A percentile compares a stretch with the other conserved stretches of the same genome.
Conservation (phyloP, 2,113 vertebrate species). For the Xyrauchen texanus region DNA sequence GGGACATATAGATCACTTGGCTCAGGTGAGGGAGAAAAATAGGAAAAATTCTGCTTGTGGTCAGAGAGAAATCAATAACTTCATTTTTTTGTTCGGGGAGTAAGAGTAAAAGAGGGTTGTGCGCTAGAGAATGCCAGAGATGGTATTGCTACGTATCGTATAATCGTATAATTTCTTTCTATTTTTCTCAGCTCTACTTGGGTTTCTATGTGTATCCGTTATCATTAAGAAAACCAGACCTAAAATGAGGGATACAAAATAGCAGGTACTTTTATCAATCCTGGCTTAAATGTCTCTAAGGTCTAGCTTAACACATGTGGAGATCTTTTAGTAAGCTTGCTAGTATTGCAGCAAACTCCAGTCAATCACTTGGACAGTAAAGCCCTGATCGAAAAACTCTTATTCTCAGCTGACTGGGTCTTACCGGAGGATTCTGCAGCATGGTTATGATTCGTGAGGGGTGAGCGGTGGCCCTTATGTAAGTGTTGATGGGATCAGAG, state of each 20-base stretch:
- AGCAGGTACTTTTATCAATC: constrained; percentile 26
- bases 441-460: constrained; percentile 25
- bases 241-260: constrained; percentile 33
- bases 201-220: background rate
- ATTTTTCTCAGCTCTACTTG: background rate
- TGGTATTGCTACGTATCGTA: background rate
- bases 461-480: constrained; percentile 27
- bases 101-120: background rate
- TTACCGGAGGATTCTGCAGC: constrained; percentile 15
- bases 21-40: constrained; percentile 62
- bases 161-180: background rate
- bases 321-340: constrained; percentile 41
- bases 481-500: constrained; percentile 35
- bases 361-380: constrained; percentile 37
- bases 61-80: constrained; percentile 65
- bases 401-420: constrained; percentile 38
- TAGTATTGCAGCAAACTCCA: constrained; percentile 39
- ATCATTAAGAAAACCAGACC: constrained; percentile 22
- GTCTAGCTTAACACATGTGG: constrained; percentile 32
- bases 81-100: constrained; percentile 51
- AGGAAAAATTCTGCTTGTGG: constrained; percentile 56
- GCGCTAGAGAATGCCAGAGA: background rate
- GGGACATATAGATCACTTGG: constrained; percentile 47
- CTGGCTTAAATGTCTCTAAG: constrained; percentile 33
- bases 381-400: constrained; percentile 39